Conservation (phyloP, 2,113 vertebrate genomes). For the Petrocephalus zakoni region DNA sequence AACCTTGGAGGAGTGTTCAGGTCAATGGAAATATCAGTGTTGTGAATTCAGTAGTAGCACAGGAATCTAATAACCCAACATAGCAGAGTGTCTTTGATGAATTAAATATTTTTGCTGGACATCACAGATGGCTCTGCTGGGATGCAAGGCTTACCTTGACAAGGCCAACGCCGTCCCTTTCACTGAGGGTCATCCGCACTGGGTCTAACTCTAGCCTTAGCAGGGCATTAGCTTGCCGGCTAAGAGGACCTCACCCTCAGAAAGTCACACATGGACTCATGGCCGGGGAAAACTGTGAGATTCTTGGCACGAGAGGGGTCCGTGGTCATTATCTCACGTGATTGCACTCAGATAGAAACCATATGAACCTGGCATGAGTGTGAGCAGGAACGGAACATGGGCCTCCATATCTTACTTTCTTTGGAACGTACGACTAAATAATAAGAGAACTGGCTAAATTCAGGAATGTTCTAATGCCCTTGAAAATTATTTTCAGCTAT, state of each 20-base stretch:
- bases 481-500: constrained; percentile 39
- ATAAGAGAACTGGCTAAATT: constrained; percentile 22
- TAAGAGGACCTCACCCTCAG: constrained; percentile 21
- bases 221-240: not conserved
- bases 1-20: not conserved
- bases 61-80: not conserved
- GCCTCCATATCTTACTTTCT: constrained; percentile 21
- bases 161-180: not conserved
- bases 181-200: not conserved
- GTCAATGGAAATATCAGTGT: not conserved
- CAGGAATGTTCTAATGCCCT: constrained; percentile 35
- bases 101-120: not conserved
- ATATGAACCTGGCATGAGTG: constrained; percentile 43
- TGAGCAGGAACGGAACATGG: constrained; percentile 35
- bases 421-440: constrained; percentile 11
- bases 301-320: constrained; percentile 38
- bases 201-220: not conserved
- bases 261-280: constrained; percentile 25
- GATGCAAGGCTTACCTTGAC: not conserved
- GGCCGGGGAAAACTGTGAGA: constrained; percentile 31
- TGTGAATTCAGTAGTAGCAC: not conserved
- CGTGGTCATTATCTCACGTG: constrained; percentile 47
- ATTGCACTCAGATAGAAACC: constrained; percentile 46
- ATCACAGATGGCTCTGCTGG: not conserved
- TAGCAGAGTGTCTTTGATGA: not conserved